Evolutionary conservation across 2,113 vertebrate genomes (phyloP).

Genomic region (Trochalopteron elliotii): DNA sequence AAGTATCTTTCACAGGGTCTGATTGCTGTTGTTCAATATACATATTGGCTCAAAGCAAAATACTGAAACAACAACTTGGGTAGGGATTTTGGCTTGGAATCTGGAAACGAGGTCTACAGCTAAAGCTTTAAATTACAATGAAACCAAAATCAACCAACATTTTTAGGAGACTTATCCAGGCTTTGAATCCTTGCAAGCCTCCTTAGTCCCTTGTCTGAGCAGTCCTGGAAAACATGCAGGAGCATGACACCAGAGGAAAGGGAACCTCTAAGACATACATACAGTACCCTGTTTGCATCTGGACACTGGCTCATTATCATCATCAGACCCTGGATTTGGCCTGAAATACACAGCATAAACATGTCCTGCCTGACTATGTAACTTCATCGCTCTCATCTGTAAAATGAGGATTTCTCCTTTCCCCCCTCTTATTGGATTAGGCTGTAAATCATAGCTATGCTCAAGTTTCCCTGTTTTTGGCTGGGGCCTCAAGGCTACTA

Average conservation of each 20-base stretch:
- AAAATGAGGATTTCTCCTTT: not conserved
- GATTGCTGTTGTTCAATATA: not conserved
- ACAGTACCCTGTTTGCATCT: rapidly evolving
- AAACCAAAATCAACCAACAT: not conserved
- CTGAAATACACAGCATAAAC: not conserved
- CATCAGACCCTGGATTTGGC: not conserved
- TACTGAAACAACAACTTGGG: not conserved
- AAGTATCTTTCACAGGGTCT: not conserved
- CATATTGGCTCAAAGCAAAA: not conserved
- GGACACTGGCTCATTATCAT: no score
- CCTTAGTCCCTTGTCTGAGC: not conserved
- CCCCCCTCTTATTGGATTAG: not conserved
- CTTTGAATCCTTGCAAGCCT: not conserved
- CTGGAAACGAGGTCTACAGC: not conserved
- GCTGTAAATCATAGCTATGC: not conserved
- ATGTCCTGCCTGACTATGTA: not conserved
- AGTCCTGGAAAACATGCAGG: not conserved
- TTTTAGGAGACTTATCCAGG: not conserved
- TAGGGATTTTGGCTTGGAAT: not conserved
- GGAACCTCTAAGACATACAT: not conserved
- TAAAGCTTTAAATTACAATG: not conserved
- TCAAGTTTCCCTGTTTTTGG: not conserved
- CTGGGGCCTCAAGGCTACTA: not conserved
- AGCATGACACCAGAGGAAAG: not conserved
- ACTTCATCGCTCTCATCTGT: not conserved